These are phyloP conservation scores for Emydocephalus ijimae DNA, from an alignment of 2,113 vertebrate genomes.

Conservation along the genomic window DNA sequence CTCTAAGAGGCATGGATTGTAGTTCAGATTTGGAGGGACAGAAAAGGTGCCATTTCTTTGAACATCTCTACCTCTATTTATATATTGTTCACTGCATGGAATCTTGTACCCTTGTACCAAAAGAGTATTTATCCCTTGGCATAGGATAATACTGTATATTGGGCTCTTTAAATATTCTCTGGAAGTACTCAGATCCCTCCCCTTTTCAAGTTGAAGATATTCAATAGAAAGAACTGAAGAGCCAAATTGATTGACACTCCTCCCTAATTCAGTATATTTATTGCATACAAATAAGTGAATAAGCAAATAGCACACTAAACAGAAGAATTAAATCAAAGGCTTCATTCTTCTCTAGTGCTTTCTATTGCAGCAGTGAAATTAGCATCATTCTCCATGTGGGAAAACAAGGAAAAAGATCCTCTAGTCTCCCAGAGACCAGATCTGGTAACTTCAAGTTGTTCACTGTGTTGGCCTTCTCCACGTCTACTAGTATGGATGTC, in stretches of 20 bases:
- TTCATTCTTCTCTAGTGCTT: neutral
- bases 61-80: neutral
- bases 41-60: neutral
- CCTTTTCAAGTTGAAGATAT: neutral
- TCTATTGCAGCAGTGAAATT: neutral
- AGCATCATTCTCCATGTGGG: neutral
- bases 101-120: neutral
- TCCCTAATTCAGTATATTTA: neutral
- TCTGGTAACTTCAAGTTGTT: neutral
- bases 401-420: neutral
- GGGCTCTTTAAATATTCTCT: neutral
- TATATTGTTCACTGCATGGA: neutral
- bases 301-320: neutral
- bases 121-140: neutral
- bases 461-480: neutral
- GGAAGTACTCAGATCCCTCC: neutral
- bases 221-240: neutral
- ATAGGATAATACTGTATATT: neutral
- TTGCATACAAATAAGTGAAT: neutral
- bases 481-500: neutral
- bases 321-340: neutral
- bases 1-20: neutral
- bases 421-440: neutral
- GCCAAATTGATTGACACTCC: neutral
- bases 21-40: neutral